Evolutionary conservation across 1,140 invertebrate species (phyloP).

Genomic region (Scaptomyza hsui): DNA sequence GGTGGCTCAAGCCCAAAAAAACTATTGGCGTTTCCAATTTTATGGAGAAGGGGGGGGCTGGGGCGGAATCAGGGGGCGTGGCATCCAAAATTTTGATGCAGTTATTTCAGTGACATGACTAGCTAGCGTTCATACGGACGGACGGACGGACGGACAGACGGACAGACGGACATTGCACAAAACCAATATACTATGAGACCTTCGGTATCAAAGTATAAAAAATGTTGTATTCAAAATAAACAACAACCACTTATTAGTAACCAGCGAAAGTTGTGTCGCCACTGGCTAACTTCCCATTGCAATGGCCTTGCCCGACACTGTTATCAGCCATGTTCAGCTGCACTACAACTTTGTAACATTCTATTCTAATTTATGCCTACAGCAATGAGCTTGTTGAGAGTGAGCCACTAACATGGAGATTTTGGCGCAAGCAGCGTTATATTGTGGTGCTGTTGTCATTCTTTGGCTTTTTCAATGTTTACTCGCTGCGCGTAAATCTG

Average conservation of each 20-base stretch:
- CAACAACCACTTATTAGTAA: conserved; percentile 33
- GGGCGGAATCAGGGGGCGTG: no score
- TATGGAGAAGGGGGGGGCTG: no score
- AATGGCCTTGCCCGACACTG: conserved; percentile 43
- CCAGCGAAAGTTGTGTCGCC: conserved; percentile 59
- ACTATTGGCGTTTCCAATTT: no score
- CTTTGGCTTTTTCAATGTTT: conserved; percentile 95
- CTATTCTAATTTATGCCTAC: conserved; percentile 67
- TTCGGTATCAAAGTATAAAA: no score
- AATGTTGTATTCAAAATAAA: conserved; percentile 14
- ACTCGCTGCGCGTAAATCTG: conserved; percentile 93
- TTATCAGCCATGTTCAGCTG: not conserved
- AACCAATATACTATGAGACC: no score
- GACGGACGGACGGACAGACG: no score
- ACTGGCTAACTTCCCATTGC: conserved; percentile 10
- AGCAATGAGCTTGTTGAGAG: conserved; percentile 85
- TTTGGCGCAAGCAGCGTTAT: conserved; percentile 89
- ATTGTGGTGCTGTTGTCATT: conserved; percentile 90
- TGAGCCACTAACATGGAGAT: conserved; percentile 86
- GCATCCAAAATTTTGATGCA: no score
- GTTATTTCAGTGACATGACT: no score
- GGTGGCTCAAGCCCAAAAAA: no score
- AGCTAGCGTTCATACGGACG: no score
- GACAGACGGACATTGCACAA: no score
- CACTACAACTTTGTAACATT: not conserved